phyloP scores from a whole-genome alignment of 2,888 invertebrate genomes.

The Campoplex nolae region DNA sequence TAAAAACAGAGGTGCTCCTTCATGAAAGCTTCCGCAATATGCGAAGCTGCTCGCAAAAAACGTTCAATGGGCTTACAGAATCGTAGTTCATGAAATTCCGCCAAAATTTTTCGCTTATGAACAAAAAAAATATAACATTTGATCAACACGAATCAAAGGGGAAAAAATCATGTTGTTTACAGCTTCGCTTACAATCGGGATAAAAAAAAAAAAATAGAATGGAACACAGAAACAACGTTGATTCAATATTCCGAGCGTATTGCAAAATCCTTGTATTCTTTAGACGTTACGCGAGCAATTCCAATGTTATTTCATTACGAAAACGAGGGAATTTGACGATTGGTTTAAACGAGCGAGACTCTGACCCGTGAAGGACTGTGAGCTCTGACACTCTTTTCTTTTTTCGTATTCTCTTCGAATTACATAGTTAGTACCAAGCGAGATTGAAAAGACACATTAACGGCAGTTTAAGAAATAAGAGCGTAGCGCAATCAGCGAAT shows the following conservation, averaged over 20 bases:
- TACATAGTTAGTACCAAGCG: constrained; percentile 42
- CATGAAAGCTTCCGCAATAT: constrained; percentile 19
- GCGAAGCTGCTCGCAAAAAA: constrained; percentile 39
- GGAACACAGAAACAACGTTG: constrained; percentile 29
- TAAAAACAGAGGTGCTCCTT: constrained; percentile 11
- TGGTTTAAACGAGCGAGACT: constrained; percentile 25
- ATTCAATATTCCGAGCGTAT: constrained; percentile 39
- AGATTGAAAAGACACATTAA: constrained; percentile 65
- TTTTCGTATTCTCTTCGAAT: constrained; percentile 52
- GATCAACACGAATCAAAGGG: constrained; percentile 18
- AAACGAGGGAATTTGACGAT: background rate
- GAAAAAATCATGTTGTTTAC: constrained; percentile 35
- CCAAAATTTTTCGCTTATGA: constrained; percentile 45
- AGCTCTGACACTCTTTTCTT: constrained; percentile 35
- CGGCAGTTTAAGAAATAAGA: constrained; percentile 73
- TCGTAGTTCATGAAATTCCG: constrained; percentile 46
- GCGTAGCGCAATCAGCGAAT: constrained; percentile 80
- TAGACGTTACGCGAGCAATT: constrained; percentile 23
- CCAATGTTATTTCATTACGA: background rate
- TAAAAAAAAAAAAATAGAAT: constrained; percentile 21
- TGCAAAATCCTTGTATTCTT: constrained; percentile 26
- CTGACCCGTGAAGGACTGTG: constrained; percentile 57
- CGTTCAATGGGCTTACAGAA: constrained; percentile 56
- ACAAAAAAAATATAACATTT: constrained; percentile 7
- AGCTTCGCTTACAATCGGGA: constrained; percentile 52